These are phyloP conservation scores for Eucera pruinosa DNA, from an alignment of 2,888 invertebrate genomes.

Conservation along the genomic window DNA sequence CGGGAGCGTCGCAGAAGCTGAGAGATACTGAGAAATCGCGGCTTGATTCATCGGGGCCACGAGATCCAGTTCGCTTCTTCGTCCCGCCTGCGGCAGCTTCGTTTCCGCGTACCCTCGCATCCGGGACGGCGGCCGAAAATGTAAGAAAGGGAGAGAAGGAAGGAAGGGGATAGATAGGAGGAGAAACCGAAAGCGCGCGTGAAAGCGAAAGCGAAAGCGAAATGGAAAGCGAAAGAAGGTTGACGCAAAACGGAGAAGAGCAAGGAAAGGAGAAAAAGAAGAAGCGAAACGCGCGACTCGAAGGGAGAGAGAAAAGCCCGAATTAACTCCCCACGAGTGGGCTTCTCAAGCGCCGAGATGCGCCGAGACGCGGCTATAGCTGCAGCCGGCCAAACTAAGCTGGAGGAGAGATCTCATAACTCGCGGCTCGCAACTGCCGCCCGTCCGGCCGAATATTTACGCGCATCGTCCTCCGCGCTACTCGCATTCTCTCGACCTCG, in stretches of 20 bases:
- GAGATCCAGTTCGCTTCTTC: no score
- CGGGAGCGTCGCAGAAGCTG: no score
- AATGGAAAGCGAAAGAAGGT: slow-evolving; percentile 10
- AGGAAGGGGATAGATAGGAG: slow-evolving; percentile 2
- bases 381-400: slow-evolving; percentile 43
- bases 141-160: background rate
- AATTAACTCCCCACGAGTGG: slow-evolving; percentile 73
- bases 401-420: slow-evolving; percentile 60
- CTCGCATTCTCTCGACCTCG: no score
- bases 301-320: slow-evolving; percentile 68
- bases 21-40: no score
- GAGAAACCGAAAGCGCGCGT: background rate
- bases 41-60: no score
- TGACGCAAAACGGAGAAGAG: slow-evolving; percentile 25
- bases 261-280: slow-evolving; percentile 36
- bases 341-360: slow-evolving; percentile 54
- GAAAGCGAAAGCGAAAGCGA: no score
- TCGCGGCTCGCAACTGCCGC: no score
- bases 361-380: slow-evolving; percentile 70
- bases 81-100: no score
- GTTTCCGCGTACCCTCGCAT: no score
- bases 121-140: no score
- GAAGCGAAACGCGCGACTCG: slow-evolving; percentile 50
- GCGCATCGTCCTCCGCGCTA: no score
- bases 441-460: no score